Conservation (phyloP, 2,113 vertebrate species). For the Canis aureus region DNA sequence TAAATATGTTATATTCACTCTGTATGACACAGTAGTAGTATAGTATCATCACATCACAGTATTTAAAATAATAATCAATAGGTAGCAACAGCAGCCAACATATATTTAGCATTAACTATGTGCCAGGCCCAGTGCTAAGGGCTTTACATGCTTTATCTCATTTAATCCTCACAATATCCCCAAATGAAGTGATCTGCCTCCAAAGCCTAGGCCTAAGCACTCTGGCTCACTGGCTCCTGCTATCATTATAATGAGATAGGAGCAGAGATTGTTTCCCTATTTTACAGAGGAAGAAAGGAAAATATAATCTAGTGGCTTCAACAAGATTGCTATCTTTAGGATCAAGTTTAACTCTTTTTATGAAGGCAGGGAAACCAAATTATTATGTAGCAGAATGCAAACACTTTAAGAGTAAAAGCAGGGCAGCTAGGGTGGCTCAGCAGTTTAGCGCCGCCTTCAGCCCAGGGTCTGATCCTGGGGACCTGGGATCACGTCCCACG, state of each 20-base stretch:
- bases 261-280: not conserved
- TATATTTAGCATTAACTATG: not conserved
- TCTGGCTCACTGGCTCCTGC: not conserved
- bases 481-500: no score
- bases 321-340: not conserved
- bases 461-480: no score
- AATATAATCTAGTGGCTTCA: not conserved
- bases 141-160: not conserved
- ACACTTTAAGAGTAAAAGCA: slow-evolving; percentile 49
- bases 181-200: not conserved
- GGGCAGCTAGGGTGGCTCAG: no score
- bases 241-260: not conserved
- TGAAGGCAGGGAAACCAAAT: slow-evolving; percentile 24
- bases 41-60: not conserved
- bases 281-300: slow-evolving; percentile 9
- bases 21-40: not conserved
- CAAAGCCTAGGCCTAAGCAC: not conserved
- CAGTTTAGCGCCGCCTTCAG: no score
- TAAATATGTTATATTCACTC: not conserved
- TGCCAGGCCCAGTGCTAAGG: not conserved
- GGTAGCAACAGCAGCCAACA: not conserved
- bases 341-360: slow-evolving; percentile 20
- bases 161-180: not conserved
- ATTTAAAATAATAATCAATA: not conserved
- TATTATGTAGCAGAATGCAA: slow-evolving; percentile 13